A percentile compares a stretch with the other conserved stretches of the same genome.
These are phyloP conservation scores for Callionymus lyra DNA, from an alignment of 2,113 vertebrate genomes.

Conservation along the genomic window DNA sequence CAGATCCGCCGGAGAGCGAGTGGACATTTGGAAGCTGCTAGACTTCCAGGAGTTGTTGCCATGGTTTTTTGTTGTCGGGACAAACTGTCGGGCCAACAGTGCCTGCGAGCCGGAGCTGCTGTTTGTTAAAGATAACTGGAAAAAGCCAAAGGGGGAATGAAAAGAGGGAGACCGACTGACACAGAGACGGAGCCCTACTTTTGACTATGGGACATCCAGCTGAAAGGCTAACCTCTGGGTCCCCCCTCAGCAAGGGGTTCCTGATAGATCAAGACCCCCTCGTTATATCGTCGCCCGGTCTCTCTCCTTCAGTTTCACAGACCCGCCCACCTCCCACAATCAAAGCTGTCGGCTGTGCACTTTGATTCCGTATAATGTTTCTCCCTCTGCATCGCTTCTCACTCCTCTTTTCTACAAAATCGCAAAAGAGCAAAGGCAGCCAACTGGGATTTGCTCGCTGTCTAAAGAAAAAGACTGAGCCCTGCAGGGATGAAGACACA, in stretches of 20 bases:
- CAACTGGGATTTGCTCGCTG: slow-evolving; percentile 55
- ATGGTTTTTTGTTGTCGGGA: slow-evolving; percentile 60
- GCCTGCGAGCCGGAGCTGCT: slow-evolving; percentile 57
- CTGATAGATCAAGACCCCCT: slow-evolving; percentile 34
- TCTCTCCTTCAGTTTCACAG: slow-evolving; percentile 31
- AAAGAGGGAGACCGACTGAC: slow-evolving; percentile 31
- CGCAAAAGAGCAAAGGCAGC: slow-evolving; percentile 47
- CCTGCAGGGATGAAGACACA: slow-evolving; percentile 36
- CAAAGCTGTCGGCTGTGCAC: slow-evolving; percentile 50
- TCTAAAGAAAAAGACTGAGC: slow-evolving; percentile 48
- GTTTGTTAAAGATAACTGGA: slow-evolving; percentile 66
- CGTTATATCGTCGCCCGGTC: slow-evolving; percentile 34
- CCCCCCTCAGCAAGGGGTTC: slow-evolving; percentile 27
- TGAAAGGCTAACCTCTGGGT: slow-evolving; percentile 43
- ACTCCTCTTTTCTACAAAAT: slow-evolving; percentile 36
- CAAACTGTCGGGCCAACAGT: slow-evolving; percentile 58
- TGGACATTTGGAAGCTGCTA: slow-evolving; percentile 38
- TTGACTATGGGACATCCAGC: slow-evolving; percentile 38
- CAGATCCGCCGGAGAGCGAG: slow-evolving; percentile 20
- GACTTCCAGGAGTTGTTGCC: slow-evolving; percentile 55
- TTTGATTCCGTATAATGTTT: slow-evolving; percentile 57
- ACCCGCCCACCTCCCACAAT: slow-evolving; percentile 39
- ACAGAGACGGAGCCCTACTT: slow-evolving; percentile 29
- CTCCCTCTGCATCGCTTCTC: slow-evolving; percentile 17
- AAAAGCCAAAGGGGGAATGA: slow-evolving; percentile 45